Evolutionary conservation across 2,888 invertebrate genomes (phyloP).

Genomic region (Unio delphinus): DNA sequence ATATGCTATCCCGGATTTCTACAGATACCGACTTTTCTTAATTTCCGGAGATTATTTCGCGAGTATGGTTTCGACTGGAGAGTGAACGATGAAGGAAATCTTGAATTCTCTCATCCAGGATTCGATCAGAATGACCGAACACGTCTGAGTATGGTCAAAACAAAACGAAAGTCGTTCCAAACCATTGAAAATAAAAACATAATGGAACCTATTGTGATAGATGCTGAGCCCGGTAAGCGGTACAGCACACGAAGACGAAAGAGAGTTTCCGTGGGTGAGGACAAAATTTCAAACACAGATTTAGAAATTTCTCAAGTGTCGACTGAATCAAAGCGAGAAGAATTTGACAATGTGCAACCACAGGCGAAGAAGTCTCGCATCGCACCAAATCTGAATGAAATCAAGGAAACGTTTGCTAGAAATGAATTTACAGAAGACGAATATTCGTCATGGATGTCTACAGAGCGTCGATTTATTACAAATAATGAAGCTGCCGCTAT

Average conservation of each 20-base stretch:
- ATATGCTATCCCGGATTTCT: constrained; percentile 63
- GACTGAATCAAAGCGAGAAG: not conserved
- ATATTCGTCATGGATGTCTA: constrained; percentile 34
- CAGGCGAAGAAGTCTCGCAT: no score
- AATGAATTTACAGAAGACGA: constrained; percentile 57
- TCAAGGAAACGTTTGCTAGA: constrained; percentile 43
- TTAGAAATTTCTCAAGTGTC: no score
- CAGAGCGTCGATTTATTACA: constrained; percentile 6
- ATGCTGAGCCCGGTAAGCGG: constrained; percentile 16
- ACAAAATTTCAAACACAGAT: not conserved
- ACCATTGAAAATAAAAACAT: not conserved
- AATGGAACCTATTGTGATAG: constrained; percentile 6
- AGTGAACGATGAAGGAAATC: constrained; percentile 35
- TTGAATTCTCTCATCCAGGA: constrained; percentile 59
- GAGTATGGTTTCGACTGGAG: constrained; percentile 65
- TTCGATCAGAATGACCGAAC: constrained; percentile 47
- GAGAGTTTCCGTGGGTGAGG: constrained; percentile 1
- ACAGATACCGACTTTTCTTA: constrained; percentile 61
- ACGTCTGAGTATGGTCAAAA: constrained; percentile 37
- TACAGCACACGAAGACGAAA: constrained; percentile 28
- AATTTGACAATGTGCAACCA: not conserved
- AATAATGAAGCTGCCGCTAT: no score
- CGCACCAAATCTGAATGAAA: constrained; percentile 1
- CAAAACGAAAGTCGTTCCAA: constrained; percentile 38
- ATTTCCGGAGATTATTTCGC: constrained; percentile 64